Evolutionary conservation across 2,888 invertebrate genomes (phyloP).

Genomic region (Epistrophe grossulariae): DNA sequence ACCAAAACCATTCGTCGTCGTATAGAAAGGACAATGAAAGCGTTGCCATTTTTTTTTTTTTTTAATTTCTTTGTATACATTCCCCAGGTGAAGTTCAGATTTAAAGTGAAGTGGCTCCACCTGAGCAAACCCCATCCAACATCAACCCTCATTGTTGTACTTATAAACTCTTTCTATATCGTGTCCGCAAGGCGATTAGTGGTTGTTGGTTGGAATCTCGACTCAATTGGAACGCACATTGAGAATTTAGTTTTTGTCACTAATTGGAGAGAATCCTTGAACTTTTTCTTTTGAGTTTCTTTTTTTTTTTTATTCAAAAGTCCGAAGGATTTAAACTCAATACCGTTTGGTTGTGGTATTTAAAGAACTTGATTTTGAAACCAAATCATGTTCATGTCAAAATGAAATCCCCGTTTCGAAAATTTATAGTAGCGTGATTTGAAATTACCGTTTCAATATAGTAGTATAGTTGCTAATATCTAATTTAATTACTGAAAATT

Average conservation of each 20-base stretch:
- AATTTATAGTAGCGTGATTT: no score
- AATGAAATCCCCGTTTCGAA: no score
- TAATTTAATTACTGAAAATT: no score
- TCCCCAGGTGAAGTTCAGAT: conserved; percentile 71
- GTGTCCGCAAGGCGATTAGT: conserved; percentile 63
- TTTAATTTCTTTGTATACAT: neutral
- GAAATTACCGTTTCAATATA: no score
- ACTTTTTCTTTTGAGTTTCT: conserved; percentile 14
- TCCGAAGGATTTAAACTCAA: conserved; percentile 33
- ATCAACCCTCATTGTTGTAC: neutral
- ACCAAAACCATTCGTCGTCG: conserved; percentile 34
- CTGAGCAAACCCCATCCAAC: conserved; percentile 45
- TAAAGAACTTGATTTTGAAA: neutral
- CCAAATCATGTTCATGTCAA: no score
- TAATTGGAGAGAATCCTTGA: conserved; percentile 72
- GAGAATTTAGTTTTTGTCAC: conserved; percentile 66
- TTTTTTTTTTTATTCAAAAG: conserved; percentile 29
- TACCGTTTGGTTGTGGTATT: neutral
- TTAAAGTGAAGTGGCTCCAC: conserved; percentile 67
- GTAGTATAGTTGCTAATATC: no score
- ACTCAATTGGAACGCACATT: conserved; percentile 52
- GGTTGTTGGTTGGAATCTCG: conserved; percentile 66
- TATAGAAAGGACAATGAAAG: conserved; percentile 54
- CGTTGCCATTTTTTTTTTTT: conserved; percentile 39
- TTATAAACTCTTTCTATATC: neutral